Evolutionary conservation across 2,797 vertebrate species (phyloP).

Genomic region (Dryobates pubescens): DNA sequence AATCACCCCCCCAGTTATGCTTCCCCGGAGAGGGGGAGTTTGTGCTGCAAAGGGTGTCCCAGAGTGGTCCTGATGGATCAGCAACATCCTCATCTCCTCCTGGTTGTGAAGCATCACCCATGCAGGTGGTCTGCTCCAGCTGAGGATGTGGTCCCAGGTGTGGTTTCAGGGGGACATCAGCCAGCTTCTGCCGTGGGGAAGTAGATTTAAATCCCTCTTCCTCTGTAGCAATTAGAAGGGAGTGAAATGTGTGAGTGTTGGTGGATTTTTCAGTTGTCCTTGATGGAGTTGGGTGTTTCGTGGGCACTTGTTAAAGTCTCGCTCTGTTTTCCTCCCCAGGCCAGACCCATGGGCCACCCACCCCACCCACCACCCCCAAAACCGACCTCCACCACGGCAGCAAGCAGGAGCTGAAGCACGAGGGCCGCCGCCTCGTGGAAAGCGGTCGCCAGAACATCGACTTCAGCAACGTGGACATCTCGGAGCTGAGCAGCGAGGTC

Average conservation of each 20-base stretch:
- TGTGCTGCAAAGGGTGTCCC: neutral
- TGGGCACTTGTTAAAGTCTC: neutral
- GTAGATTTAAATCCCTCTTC: neutral
- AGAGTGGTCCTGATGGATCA: neutral
- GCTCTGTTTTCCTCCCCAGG: constrained; percentile 73
- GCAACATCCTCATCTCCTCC: rapidly evolving
- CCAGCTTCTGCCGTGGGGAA: rapidly evolving
- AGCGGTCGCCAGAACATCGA: constrained; percentile 95
- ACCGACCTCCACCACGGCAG: constrained; percentile 88
- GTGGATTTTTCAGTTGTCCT: rapidly evolving
- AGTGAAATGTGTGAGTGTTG: rapidly evolving
- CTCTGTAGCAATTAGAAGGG: too few relatives aligned
- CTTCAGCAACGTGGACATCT: constrained; percentile 99
- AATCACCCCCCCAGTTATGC: too few relatives aligned
- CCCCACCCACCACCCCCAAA: constrained; percentile 95
- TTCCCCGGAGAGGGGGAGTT: rapidly evolving
- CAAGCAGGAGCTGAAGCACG: constrained; percentile 92
- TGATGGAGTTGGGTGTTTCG: neutral
- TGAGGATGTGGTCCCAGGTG: rapidly evolving
- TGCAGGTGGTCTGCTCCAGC: rapidly evolving
- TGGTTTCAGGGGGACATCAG: rapidly evolving
- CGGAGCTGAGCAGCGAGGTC: constrained; percentile 97
- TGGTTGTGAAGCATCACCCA: rapidly evolving
- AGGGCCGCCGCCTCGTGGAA: constrained; percentile 89
- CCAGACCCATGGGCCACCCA: constrained; percentile 93